These are phyloP conservation scores for Ctenomys sociabilis DNA, from an alignment of 2,113 vertebrate species.

Conservation along the genomic window DNA sequence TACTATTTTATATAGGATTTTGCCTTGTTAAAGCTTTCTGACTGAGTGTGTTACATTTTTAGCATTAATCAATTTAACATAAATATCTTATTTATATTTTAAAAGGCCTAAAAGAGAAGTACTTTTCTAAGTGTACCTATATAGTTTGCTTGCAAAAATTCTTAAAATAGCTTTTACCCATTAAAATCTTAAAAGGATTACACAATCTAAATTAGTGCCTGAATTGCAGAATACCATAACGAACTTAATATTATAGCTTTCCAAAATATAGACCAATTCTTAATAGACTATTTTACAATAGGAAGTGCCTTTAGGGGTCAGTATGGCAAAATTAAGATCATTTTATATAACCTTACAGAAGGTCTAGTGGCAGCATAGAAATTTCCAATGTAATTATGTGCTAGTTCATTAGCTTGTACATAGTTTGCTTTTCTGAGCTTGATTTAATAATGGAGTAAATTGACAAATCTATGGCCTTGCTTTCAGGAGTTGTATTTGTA, in stretches of 20 bases:
- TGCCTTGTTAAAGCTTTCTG: slow-evolving; percentile 62
- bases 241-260: slow-evolving; percentile 77
- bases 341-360: slow-evolving; percentile 74
- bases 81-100: slow-evolving; percentile 72
- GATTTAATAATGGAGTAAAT: slow-evolving; percentile 40
- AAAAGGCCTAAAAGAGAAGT: slow-evolving; percentile 67
- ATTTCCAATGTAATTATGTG: slow-evolving; percentile 59
- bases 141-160: slow-evolving; percentile 76
- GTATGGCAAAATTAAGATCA: slow-evolving; percentile 78
- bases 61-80: slow-evolving; percentile 67
- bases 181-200: slow-evolving; percentile 78
- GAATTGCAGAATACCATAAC: slow-evolving; percentile 71
- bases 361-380: slow-evolving; percentile 65
- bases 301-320: slow-evolving; percentile 79
- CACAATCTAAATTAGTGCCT: slow-evolving; percentile 75
- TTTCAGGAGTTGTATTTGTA: slow-evolving; percentile 36
- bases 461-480: slow-evolving; percentile 23
- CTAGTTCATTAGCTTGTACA: slow-evolving; percentile 60
- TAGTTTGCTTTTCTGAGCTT: slow-evolving; percentile 43
- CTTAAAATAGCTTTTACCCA: slow-evolving; percentile 78
- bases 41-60: slow-evolving; percentile 60
- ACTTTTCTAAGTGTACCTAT: slow-evolving; percentile 60
- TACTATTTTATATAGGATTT: slow-evolving; percentile 3
- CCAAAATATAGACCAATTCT: slow-evolving; percentile 78
- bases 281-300: slow-evolving; percentile 82